Base-by-base conservation (phyloP, 2,113 vertebrate genomes). In the Dipodomys merriami region DNA sequence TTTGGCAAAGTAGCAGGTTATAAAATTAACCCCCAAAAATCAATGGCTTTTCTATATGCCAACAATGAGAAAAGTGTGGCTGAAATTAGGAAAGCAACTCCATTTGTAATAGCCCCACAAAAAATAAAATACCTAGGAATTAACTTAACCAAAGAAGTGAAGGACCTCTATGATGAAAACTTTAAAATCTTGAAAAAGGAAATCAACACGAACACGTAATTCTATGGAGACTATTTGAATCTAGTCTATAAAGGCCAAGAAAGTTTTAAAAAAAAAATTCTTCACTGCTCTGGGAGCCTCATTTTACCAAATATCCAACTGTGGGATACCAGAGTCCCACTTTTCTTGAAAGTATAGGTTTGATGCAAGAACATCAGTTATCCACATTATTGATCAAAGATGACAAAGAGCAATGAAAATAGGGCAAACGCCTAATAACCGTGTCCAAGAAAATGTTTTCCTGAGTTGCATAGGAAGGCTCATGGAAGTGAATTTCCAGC, bases 151-250 rank as follows among this genome's bases (percentile, higher is more conserved):
- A n/a, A n/a, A n/a, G n/a, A n/a, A n/a, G n/a, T n/a, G n/a, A n/a
- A n/a, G n/a, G n/a, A n/a, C n/a, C n/a, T n/a, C n/a, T n/a, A n/a
- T n/a, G n/a, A n/a, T n/a, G n/a, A n/a, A n/a, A n/a, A n/a, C n/a
- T n/a, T n/a, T n/a, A n/a, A n/a, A n/a, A n/a, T n/a, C n/a, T n/a
- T n/a, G n/a, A n/a, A n/a, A n/a, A n/a, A n/a, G n/a, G n/a, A n/a
- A n/a, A n/a, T n/a, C n/a, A n/a, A n/a, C 2, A 0, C 16, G 7
- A 53, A 18, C 2, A 30, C 3, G 5, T 5, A 39, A 39, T 39
- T 39, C 39, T 39, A 5, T 39, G 27, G 65, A 79, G 18, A 15
- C 57, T 62, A 7, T n/a, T 25, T 57, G 35, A 65, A 29, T n/a
- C 44, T 25, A 29, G 13, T 60, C 76, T 86, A 76, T 53, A 95